Evolutionary conservation across 2,888 invertebrate genomes (phyloP).

Genomic region (Eilema griseolum): DNA sequence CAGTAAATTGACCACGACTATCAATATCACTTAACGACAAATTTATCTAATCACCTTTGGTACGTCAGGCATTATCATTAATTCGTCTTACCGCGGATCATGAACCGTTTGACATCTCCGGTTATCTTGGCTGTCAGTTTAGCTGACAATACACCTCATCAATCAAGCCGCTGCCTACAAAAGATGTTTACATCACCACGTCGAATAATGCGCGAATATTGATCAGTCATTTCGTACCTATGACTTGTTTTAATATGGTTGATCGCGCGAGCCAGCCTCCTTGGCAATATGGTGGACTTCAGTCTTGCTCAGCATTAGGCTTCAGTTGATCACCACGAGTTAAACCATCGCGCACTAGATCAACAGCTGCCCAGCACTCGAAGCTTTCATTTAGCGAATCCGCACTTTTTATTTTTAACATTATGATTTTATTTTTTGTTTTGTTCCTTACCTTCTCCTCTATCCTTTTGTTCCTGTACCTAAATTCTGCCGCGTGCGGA

Average conservation of each 20-base stretch:
- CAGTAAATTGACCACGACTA: slow-evolving; percentile 15
- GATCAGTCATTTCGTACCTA: slow-evolving; percentile 39
- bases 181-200: slow-evolving; percentile 64
- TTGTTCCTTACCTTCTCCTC: slow-evolving; percentile 49
- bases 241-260: slow-evolving; percentile 14
- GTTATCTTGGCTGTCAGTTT: slow-evolving; percentile 71
- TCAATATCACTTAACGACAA: slow-evolving; percentile 29
- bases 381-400: slow-evolving; percentile 53
- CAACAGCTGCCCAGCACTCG: slow-evolving; percentile 33
- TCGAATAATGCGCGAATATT: slow-evolving; percentile 40
- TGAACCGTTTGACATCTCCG: slow-evolving; percentile 71
- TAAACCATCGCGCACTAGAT: slow-evolving; percentile 2
- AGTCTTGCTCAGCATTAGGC: background rate
- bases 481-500: slow-evolving; percentile 58
- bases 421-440: slow-evolving; percentile 55
- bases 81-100: slow-evolving; percentile 61
- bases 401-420: slow-evolving; percentile 62
- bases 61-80: slow-evolving; percentile 47
- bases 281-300: background rate
- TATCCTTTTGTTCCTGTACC: slow-evolving; percentile 47
- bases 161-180: slow-evolving; percentile 79
- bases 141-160: slow-evolving; percentile 82
- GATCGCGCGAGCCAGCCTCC: slow-evolving; percentile 17
- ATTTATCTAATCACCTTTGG: slow-evolving; percentile 50
- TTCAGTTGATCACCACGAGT: background rate